These are phyloP conservation scores for Pipistrellus kuhlii DNA, from an alignment of 2,797 vertebrate species.

Conservation along the genomic window DNA sequence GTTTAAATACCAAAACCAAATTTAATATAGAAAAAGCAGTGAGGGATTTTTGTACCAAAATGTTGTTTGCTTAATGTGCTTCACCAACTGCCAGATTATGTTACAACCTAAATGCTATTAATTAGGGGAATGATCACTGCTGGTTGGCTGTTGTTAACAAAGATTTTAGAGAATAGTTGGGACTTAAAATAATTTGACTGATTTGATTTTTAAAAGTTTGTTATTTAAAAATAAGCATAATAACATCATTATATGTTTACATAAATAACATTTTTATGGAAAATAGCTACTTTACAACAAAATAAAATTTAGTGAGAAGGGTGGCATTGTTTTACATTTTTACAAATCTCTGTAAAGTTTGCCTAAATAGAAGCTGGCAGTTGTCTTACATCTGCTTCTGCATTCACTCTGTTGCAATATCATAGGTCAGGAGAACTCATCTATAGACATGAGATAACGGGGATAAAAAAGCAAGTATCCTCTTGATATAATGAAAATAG, in stretches of 20 bases:
- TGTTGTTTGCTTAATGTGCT: conserved; percentile 10
- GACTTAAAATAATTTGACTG: conserved; percentile 12
- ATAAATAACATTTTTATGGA: background rate
- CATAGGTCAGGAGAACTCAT: background rate
- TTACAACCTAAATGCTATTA: background rate
- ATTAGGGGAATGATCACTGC: background rate
- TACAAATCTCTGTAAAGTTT: conserved; percentile 44
- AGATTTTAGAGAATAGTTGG: background rate
- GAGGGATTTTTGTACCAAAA: background rate
- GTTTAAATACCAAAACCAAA: background rate
- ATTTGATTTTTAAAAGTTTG: background rate
- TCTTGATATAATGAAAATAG: background rate
- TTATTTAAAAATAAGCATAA: conserved; percentile 15
- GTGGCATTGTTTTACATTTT: conserved; percentile 13
- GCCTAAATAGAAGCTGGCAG: background rate
- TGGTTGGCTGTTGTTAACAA: background rate
- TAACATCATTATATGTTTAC: background rate
- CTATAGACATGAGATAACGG: background rate
- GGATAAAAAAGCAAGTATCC: background rate
- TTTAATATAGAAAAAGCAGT: background rate
- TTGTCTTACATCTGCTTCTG: background rate
- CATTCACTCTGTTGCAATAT: background rate
- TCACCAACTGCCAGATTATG: background rate
- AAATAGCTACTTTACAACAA: conserved; percentile 20
- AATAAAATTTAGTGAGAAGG: background rate